Percentiles rank a stretch among this genome's conserved stretches.
These are phyloP conservation scores for Cairina moschata DNA, from an alignment of 2,113 vertebrate genomes.

Conservation along the genomic window DNA sequence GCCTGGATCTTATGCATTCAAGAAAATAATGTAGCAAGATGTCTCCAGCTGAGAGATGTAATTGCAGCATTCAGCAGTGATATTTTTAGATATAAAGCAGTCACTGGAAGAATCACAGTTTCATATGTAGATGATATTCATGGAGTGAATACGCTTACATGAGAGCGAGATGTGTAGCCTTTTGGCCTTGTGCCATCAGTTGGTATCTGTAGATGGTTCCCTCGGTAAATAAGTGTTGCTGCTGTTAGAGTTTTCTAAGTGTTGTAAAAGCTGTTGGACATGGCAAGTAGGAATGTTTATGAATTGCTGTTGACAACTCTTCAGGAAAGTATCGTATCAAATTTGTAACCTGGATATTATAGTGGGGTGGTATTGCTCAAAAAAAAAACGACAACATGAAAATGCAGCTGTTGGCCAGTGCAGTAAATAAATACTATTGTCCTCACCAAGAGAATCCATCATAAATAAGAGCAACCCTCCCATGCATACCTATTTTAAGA, in stretches of 20 bases:
- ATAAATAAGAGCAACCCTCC: background rate
- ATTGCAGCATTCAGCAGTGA: constrained; percentile 42
- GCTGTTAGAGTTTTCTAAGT: background rate
- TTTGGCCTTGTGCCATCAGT: background rate
- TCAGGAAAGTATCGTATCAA: background rate
- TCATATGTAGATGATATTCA: background rate
- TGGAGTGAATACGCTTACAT: background rate
- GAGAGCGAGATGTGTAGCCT: background rate
- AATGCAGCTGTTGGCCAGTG: background rate
- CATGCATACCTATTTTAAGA: background rate
- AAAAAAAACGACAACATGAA: background rate
- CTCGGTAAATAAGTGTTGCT: background rate
- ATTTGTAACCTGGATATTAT: background rate
- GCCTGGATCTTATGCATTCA: constrained; percentile 4
- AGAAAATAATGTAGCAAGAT: constrained; percentile 40
- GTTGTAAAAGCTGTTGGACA: background rate
- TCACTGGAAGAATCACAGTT: constrained; percentile 28
- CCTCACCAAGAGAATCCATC: background rate
- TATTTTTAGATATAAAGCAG: constrained; percentile 64
- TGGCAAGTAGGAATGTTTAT: background rate
- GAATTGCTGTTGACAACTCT: background rate
- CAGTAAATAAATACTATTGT: background rate
- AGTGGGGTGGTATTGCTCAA: background rate
- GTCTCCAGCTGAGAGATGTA: constrained; percentile 53
- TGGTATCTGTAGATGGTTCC: background rate